Percentiles rank a stretch among this genome's conserved stretches.
These are phyloP conservation scores for Macroglossus sobrinus DNA, from an alignment of 2,113 vertebrate genomes.

Conservation along the genomic window DNA sequence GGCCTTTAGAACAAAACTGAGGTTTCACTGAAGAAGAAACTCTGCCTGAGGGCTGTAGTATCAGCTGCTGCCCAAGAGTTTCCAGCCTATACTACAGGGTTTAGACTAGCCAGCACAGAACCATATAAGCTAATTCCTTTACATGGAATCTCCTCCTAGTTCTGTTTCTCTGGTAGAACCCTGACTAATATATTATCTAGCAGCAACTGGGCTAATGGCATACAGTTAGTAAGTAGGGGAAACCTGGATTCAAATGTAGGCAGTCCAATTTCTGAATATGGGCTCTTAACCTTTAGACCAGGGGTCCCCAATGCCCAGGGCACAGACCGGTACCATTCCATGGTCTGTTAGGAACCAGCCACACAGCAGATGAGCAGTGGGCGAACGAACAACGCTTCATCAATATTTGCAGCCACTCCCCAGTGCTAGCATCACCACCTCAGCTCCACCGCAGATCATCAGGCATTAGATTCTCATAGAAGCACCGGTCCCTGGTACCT, in stretches of 20 bases:
- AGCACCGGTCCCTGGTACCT: no score
- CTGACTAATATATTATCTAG: no score
- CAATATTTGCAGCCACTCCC: no score
- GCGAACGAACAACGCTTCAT: no score
- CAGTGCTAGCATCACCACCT: no score
- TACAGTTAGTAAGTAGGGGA: background rate
- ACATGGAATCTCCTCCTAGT: accelerated
- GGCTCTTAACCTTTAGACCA: background rate
- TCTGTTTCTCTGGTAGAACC: background rate
- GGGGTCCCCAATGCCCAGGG: no score
- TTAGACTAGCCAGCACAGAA: background rate
- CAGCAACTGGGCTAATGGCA: no score
- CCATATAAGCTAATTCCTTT: background rate
- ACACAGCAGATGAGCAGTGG: no score
- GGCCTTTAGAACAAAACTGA: background rate
- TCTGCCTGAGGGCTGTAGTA: background rate
- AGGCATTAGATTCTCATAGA: no score
- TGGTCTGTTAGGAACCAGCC: no score
- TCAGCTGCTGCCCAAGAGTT: background rate
- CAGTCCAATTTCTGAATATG: background rate
- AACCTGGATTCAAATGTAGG: background rate
- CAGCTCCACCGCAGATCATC: no score
- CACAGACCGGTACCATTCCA: no score
- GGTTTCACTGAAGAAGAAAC: background rate
- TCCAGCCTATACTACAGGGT: background rate